Base-by-base conservation (phyloP, 2,888 invertebrate genomes). In the Lottia gigantea region DNA sequence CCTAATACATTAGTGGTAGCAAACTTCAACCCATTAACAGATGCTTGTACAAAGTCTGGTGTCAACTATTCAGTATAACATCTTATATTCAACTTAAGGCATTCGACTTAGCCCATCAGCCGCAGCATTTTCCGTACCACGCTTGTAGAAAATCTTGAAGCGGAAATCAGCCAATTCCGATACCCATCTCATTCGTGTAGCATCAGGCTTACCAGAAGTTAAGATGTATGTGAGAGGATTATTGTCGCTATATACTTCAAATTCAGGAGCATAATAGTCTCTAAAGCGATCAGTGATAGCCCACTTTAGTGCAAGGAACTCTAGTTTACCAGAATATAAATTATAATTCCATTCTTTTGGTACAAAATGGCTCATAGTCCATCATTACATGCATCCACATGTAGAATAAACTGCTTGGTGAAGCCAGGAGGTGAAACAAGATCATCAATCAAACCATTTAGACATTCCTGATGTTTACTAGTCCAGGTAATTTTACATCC, bases 61-160 rank as follows among this genome's bases (percentile, higher is more conserved):
- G 6, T 31, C 31, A 19, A n/a, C 15, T 49, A 0, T 49, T 49
- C 49, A n/a, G 49, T 49, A 49, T 19, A 14, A 16, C 7, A 19
- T 7, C 49, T 49, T 49, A 14, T 16, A 16, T 49, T 15, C 1
- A 49, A n/a, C n/a, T 49, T 12, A n/a, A 16, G 75, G 71, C 12
- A 71, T 66, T 61, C 75, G 61, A 2, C 74, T 71, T 25, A 73
- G 64, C n/a, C 61, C 69, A 69, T 76, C 69, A n/a, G 71, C 75
- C 66, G 71, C 74, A 14, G 55, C 26, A 67, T 77, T 73, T 15
- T 69, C 15, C 14, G 49, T 25, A 25, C 77, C 76, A 40, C 72
- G 67, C 63, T 73, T 67, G 47, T 73, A 65, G 16, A 69, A 55
- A 25, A 74, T 69, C 14, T 64, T 23, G 65, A 71, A 77, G 19